These are phyloP conservation scores for Palloptera scutellata DNA, from an alignment of 2,888 invertebrate species.

Conservation along the genomic window DNA sequence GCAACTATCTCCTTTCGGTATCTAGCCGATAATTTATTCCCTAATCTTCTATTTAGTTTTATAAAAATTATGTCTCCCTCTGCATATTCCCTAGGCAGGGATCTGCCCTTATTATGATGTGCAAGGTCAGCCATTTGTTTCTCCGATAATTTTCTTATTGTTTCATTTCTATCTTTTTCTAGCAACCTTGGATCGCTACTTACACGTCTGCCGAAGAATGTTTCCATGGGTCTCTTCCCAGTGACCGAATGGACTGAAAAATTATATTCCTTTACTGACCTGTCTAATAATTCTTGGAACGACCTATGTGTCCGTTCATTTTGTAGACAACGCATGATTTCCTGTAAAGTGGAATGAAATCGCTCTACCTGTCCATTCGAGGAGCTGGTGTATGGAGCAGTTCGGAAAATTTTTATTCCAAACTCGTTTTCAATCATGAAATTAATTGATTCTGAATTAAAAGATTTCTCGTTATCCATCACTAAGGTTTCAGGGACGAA, in stretches of 20 bases:
- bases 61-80: not conserved
- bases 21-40: too few species aligned
- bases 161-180: not conserved
- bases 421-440: conserved; percentile 5
- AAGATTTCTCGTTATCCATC: conserved; percentile 22
- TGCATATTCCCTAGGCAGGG: not conserved
- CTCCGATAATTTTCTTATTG: not conserved
- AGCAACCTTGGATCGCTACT: not conserved
- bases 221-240: not conserved
- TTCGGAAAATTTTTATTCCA: conserved; percentile 12
- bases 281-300: conserved; percentile 8
- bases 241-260: conserved; percentile 1
- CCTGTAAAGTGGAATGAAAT: conserved; percentile 7
- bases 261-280: conserved; percentile 10
- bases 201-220: not conserved
- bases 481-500: conserved; percentile 18
- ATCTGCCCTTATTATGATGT: not conserved
- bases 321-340: conserved; percentile 18
- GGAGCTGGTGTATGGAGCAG: conserved; percentile 12
- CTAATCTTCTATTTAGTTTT: not conserved
- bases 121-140: conserved; percentile 3
- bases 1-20: too few species aligned
- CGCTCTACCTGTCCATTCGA: conserved; percentile 19
- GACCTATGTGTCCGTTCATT: not conserved
- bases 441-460: conserved; percentile 14